Evolutionary conservation across 92 coral and sea anemone species (phyloP).

Genomic region (Epizoanthus rinbou): DNA sequence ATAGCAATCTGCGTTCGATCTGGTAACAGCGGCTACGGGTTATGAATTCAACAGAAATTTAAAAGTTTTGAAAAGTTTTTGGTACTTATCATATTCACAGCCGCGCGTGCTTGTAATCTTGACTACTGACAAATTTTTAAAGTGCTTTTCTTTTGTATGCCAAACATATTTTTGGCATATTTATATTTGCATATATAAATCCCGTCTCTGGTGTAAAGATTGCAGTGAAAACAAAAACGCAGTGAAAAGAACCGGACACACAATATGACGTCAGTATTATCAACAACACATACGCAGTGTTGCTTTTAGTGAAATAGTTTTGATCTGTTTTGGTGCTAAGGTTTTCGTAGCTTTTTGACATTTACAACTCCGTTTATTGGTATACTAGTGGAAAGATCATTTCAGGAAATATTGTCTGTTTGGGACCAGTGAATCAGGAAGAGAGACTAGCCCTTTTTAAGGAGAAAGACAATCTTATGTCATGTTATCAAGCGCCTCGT

Average conservation of each 20-base stretch:
- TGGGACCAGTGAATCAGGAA: neutral
- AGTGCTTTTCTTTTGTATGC: neutral
- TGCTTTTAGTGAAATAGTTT: neutral
- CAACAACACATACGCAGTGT: neutral
- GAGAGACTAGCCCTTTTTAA: neutral
- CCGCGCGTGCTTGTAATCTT: neutral
- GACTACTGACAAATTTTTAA: neutral
- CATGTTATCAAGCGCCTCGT: neutral
- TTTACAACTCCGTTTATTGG: no score
- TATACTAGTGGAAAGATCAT: no score
- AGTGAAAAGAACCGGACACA: neutral
- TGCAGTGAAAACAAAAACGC: neutral
- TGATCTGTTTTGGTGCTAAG: neutral
- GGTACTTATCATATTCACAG: neutral
- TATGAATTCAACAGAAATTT: neutral
- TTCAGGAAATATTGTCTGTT: no score
- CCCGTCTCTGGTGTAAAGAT: neutral
- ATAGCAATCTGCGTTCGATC: neutral
- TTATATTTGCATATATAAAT: neutral
- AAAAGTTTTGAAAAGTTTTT: no score
- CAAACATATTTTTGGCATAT: neutral
- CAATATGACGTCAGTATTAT: neutral
- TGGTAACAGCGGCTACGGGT: neutral
- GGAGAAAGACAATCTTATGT: neutral
- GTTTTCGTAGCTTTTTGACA: neutral